Evolutionary conservation across 2,113 vertebrate species (phyloP), one percentile per base, ranked within the genome.

Genomic region (Vulpes ferrilata): DNA sequence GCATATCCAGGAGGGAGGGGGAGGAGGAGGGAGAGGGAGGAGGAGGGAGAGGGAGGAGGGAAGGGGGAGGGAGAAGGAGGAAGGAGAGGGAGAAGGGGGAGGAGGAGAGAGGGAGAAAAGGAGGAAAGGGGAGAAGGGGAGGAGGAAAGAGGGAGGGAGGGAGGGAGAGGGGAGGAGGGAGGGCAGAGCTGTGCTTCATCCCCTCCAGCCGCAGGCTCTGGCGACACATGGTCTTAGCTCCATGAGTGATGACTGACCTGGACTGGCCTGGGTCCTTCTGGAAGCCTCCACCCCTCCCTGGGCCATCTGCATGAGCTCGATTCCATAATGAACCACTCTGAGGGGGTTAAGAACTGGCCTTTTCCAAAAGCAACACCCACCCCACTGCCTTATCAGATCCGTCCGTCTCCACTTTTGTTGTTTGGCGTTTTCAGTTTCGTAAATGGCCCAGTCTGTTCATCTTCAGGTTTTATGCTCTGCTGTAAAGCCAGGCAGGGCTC

Each of bases 401-500:
- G 27, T 67, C 32, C 25, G 81, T 85, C 93, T 90, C 27, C 32
- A 48, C 74, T 85, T 86, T 86, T 93, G 69, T 90, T 90, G 92
- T 95, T 78, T 57, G 25, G 11, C 6, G 23, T 53, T 95, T 97
- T 80, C 43, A 83, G 57, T 65, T 92, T 95, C 55, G 80, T 83
- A 57, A 86, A 13, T 76, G 85, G 71, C 7, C 80, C 22, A 1
- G 43, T 90, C 35, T 90, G 35, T 76, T 93, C 23, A 64, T 90
- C 91, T 94, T 80, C 35, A 67, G 67, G 82, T 84, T 97, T 95
- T 94, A 76, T 95, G 35, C 55, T 62, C 10, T 78, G 53, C 38
- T 84, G 20, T 87, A 93, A 96, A 89, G 78, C 19, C n/a, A 94
- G 87, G 55, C 89, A 71, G 92, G 71, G 89, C 62, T 85, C 38